Evolutionary conservation across 2,888 invertebrate species (phyloP).

Genomic region (Eupithecia insigniata): DNA sequence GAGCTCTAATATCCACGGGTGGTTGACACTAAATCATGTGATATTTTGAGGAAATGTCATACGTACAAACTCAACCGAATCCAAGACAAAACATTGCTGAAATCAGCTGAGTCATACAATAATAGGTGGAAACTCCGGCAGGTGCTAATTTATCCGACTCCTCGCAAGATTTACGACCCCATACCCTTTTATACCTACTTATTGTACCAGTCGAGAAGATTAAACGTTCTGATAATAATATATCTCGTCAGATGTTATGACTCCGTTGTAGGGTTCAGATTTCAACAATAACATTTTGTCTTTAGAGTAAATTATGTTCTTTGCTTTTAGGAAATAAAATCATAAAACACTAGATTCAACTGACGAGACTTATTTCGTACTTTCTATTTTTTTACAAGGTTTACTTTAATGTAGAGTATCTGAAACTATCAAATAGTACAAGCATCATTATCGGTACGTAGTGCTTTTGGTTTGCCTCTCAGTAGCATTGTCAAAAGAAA

Average conservation of each 20-base stretch:
- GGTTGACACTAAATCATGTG: not conserved
- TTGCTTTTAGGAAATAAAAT: not conserved
- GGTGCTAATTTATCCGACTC: constrained; percentile 62
- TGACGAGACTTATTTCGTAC: not conserved
- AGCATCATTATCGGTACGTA: too few relatives aligned
- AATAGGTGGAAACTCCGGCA: constrained; percentile 46
- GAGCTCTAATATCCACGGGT: not conserved
- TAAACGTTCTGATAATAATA: constrained; percentile 37
- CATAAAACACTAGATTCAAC: not conserved
- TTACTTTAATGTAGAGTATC: not conserved
- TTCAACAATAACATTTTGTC: not conserved
- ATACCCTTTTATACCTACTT: constrained; percentile 43
- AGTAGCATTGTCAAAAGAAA: not conserved
- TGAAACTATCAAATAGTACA: not conserved
- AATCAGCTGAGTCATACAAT: constrained; percentile 8
- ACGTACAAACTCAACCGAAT: not conserved
- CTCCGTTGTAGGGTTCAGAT: not conserved
- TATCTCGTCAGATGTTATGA: constrained; percentile 16
- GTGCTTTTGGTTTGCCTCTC: not conserved
- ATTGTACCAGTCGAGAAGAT: constrained; percentile 36
- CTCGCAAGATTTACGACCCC: constrained; percentile 56
- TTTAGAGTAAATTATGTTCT: not conserved
- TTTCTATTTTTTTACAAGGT: not conserved
- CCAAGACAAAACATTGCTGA: not conserved
- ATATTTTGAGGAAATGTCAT: not conserved